A percentile compares a stretch with the other conserved stretches of the same genome.
Evolutionary conservation across 2,888 invertebrate species (phyloP).

Genomic region (Timema podura): DNA sequence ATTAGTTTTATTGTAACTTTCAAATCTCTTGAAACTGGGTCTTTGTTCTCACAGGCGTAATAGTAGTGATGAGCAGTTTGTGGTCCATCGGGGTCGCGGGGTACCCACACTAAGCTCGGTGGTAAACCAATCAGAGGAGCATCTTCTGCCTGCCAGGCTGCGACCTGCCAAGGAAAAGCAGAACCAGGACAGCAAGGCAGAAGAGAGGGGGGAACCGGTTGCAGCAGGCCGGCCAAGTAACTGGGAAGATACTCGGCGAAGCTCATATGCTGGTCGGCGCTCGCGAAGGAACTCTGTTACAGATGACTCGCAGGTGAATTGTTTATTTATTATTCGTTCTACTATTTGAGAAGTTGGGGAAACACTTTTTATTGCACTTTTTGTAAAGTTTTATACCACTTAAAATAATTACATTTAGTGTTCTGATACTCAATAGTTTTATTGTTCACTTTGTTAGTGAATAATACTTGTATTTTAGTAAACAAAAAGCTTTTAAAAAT

Average conservation of each 20-base stretch:
- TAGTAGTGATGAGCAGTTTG: conserved; percentile 51
- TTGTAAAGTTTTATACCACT: too few species aligned
- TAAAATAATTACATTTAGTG: too few species aligned
- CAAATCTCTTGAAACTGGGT: background rate
- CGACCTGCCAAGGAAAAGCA: conserved; percentile 59
- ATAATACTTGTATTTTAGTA: too few species aligned
- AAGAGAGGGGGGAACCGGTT: conserved; percentile 58
- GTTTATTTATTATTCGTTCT: too few species aligned
- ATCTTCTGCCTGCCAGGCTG: conserved; percentile 54
- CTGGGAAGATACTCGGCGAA: conserved; percentile 70
- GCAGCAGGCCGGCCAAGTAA: conserved; percentile 84
- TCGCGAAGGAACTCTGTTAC: conserved; percentile 79
- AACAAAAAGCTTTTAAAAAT: too few species aligned
- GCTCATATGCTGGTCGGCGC: conserved; percentile 74
- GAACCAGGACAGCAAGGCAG: conserved; percentile 61
- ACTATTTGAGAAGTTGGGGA: too few species aligned
- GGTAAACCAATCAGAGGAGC: conserved; percentile 51
- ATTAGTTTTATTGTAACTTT: background rate
- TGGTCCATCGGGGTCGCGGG: conserved; percentile 74
- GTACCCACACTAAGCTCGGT: conserved; percentile 73
- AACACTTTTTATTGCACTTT: too few species aligned
- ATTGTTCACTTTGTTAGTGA: too few species aligned
- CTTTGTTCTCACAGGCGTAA: conserved; percentile 13
- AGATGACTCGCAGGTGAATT: conserved; percentile 65
- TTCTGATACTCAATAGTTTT: too few species aligned